Evolutionary conservation across 2,113 vertebrate species (phyloP), one percentile per base, ranked within the genome.

Genomic region (Pungitius pungitius): DNA sequence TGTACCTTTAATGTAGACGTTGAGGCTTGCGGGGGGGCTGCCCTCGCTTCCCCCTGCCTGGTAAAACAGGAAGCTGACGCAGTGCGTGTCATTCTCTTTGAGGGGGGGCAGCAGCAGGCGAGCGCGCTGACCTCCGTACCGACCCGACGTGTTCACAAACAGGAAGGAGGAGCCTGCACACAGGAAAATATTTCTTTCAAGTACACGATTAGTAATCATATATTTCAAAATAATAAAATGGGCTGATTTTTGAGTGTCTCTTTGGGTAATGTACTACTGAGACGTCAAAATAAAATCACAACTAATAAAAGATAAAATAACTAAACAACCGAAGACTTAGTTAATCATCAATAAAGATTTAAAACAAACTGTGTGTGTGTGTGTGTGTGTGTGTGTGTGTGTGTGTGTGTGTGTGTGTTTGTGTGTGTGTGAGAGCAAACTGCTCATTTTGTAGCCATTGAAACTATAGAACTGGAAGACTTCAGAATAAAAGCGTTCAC

Each of bases 81-180:
- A 99, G 91, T 99, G 97, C 0, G 97, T 99, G 88, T 99, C 97
- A 6, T 99, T 99, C 85, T 99, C 97, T 80, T 96, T 97, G 30
- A 99, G 94, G 6, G 94, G 95, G 1, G 97, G 96, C 85, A 98
- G 90, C 39, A 96, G 80, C 60, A 99, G 93, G 69, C 96, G 95
- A 63, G 97, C 93, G 7, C 90, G 95, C 89, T 97, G 96, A 49
- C 95, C 96, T 0, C 91, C 73, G 0, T 90, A 92, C 54, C 92
- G 95, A 14, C 95, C 94, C 1, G 96, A 96, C 0, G 95, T 95
- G 81, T 99, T 99, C 71, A 96, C 96, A 91, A 96, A 92, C 94
- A 99, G 94, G 88, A 96, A 99, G 73, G 95, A 85, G 1, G 90
- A 95, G 8, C 95, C 97, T 99, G 91, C 0, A 45, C 78, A 45